Conservation (phyloP, 1,140 invertebrate species). For the Pseudomyrmex concolor region DNA sequence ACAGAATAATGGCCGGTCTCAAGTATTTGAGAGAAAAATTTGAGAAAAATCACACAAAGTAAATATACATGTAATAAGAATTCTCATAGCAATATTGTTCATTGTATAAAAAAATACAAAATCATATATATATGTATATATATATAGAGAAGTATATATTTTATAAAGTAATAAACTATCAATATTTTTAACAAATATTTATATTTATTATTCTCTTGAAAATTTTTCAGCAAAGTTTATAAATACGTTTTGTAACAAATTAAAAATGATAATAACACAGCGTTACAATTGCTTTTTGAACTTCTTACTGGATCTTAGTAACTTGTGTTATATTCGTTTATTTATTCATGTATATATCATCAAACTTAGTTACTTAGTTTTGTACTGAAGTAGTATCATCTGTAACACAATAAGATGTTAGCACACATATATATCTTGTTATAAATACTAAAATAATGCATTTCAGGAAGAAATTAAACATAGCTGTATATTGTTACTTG, state of each 20-base stretch:
- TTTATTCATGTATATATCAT: neutral
- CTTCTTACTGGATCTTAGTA: neutral
- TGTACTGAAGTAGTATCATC: too few relatives aligned
- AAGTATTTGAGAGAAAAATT: slow-evolving; percentile 88
- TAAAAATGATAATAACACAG: neutral
- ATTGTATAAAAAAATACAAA: too few relatives aligned
- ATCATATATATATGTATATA: too few relatives aligned
- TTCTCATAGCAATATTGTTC: too few relatives aligned
- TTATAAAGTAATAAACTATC: neutral
- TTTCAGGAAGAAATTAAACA: neutral
- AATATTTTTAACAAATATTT: too few relatives aligned
- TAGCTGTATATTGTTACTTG: too few relatives aligned
- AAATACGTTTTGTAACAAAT: neutral
- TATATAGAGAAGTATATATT: neutral
- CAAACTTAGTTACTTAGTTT: too few relatives aligned
- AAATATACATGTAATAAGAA: too few relatives aligned
- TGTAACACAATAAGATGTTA: too few relatives aligned
- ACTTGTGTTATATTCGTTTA: neutral
- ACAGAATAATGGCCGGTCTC: slow-evolving; percentile 89
- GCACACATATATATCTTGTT: too few relatives aligned
- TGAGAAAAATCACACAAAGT: slow-evolving; percentile 77
- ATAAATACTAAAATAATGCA: neutral
- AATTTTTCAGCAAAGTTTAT: too few relatives aligned
- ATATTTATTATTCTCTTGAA: too few relatives aligned
- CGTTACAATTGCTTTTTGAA: neutral